Evolutionary conservation across 2,888 invertebrate species (phyloP).

Genomic region (Trachelus stipa): DNA sequence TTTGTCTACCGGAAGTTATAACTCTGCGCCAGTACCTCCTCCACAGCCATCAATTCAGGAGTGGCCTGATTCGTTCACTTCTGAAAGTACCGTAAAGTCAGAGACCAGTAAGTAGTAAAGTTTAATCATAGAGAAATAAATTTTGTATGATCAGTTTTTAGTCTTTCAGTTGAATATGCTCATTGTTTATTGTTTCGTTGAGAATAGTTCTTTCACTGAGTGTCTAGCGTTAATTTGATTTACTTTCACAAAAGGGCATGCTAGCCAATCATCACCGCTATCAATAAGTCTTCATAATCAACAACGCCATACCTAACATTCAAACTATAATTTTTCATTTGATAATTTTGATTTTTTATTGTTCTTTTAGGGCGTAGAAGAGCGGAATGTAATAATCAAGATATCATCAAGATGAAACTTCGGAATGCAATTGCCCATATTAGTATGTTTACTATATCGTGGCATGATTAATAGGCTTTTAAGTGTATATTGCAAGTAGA

Average conservation of each 20-base stretch:
- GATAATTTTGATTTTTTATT: slow-evolving; percentile 18
- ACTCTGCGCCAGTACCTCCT: slow-evolving; percentile 13
- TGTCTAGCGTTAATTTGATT: background rate
- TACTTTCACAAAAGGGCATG: background rate
- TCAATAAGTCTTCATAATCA: background rate
- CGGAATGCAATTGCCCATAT: background rate
- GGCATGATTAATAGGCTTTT: background rate
- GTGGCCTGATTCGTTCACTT: background rate
- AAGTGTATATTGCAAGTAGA: background rate
- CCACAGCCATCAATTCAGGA: slow-evolving; percentile 18
- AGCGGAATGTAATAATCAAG: slow-evolving; percentile 12
- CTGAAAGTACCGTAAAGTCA: slow-evolving; percentile 54
- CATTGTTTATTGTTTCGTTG: background rate
- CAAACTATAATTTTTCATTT: slow-evolving; percentile 5
- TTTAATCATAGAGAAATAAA: background rate
- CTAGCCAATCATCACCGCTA: background rate
- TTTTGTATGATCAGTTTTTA: background rate
- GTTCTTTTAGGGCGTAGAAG: slow-evolving; percentile 20
- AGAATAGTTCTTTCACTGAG: background rate
- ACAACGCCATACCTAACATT: background rate
- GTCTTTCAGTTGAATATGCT: background rate
- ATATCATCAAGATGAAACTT: slow-evolving; percentile 9
- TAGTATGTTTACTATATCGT: background rate
- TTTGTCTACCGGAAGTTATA: slow-evolving; percentile 34
- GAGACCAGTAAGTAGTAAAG: slow-evolving; percentile 60